Conservation (phyloP, 1,140 invertebrate genomes). For the Drosophila parvula region DNA sequence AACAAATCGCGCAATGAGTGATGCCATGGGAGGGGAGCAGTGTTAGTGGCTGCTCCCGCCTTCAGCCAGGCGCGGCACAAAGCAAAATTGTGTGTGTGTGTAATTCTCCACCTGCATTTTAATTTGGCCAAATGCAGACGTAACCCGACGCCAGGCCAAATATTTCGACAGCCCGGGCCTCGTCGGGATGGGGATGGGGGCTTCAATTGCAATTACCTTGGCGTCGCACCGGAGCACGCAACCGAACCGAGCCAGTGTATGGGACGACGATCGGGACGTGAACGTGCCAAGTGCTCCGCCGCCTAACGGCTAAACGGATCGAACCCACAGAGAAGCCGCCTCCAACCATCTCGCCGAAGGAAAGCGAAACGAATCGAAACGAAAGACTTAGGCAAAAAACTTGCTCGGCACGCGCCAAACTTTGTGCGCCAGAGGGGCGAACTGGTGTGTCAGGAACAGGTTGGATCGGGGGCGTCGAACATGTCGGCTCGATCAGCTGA, state of each 20-base stretch:
- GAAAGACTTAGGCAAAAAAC: slow-evolving; percentile 50
- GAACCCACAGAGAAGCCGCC: slow-evolving; percentile 33
- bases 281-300: slow-evolving; percentile 37
- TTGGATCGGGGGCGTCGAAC: slow-evolving; percentile 45
- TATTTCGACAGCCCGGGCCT: slow-evolving; percentile 39
- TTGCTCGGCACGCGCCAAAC: slow-evolving; percentile 47
- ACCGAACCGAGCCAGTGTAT: slow-evolving; percentile 6
- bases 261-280: slow-evolving; percentile 16
- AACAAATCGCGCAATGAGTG: slow-evolving; percentile 45
- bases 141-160: slow-evolving; percentile 49
- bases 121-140: slow-evolving; percentile 53
- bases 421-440: background rate
- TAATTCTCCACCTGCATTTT: slow-evolving; percentile 54
- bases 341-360: slow-evolving; percentile 4
- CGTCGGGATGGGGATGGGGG: slow-evolving; percentile 22
- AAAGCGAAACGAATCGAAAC: slow-evolving; percentile 27
- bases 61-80: slow-evolving; percentile 37
- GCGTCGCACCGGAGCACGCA: slow-evolving; percentile 21
- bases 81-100: slow-evolving; percentile 30
- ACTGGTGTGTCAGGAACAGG: background rate
- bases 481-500: slow-evolving; percentile 33
- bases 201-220: slow-evolving; percentile 57
- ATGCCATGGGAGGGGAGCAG: background rate
- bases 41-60: slow-evolving; percentile 17
- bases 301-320: slow-evolving; percentile 47